Base-by-base conservation (phyloP, 2,797 vertebrate species). In the Aselliscus stoliczkanus region DNA sequence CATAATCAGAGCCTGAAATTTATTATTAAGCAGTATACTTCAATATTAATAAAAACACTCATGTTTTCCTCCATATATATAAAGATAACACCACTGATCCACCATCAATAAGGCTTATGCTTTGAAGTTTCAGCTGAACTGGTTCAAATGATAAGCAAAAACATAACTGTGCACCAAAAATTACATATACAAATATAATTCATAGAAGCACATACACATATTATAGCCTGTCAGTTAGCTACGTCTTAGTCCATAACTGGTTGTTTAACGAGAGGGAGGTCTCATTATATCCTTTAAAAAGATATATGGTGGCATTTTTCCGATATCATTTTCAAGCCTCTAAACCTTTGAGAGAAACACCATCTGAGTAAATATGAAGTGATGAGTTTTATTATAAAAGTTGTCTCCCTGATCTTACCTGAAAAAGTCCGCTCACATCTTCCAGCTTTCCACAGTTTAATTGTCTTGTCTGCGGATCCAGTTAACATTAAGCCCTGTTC, bases 401-500 rank as follows among this genome's bases (percentile, higher is more conserved):
- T 50, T 88, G 23, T 81, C 64, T 73, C 17, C n/a, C 52, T 90
- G 44, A 58, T 69, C 98, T 98, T 98, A 99, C 99, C 99, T 95
- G 98, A 98, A 97, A 98, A 99, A 0, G 99, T 99, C 95, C 97
- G 99, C 98, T 99, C 99, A 98, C 99, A 99, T 96, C 99, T 99
- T 27, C 99, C 99, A 29, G 99, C 99, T 96, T 99, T 99, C 99
- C 99, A 99, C 39, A 99, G 98, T 97, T 99, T 99, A 97, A 99
- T 99, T 86, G 99, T 99, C 98, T 99, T 99, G 98, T 99, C 99
- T 96, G 99, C 99, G 92, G 99, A 99, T 97, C 99, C 99, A 54
- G 99, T 99, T 97, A 99, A 98, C 99, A 99, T 99, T 75, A 99
- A 98, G 80, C 99, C 99, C 96, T 99, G 99, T 94, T 99, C 99